A percentile compares a stretch with the other conserved stretches of the same genome.
These are phyloP conservation scores for Drosophila putrida DNA, from an alignment of 2,888 invertebrate species.

Conservation along the genomic window DNA sequence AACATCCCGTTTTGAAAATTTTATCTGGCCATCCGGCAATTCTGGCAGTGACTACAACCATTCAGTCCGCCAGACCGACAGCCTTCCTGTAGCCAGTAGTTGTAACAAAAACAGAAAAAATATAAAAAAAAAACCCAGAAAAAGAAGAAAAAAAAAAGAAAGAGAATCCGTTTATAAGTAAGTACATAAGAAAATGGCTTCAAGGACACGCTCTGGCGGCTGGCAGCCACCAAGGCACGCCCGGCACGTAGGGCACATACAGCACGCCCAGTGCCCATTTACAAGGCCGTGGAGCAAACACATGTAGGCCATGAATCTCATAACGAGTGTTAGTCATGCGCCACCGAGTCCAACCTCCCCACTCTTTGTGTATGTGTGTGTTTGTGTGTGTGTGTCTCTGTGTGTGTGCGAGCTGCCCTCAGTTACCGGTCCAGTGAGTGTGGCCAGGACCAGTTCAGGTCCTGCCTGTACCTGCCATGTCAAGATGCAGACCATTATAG, in stretches of 20 bases:
- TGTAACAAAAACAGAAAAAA: conserved; percentile 20
- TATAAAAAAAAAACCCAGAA: conserved; percentile 8
- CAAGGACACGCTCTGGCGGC: conserved; percentile 70
- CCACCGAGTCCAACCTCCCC: conserved; percentile 43
- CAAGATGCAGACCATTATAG: conserved; percentile 77
- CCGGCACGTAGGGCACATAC: conserved; percentile 71
- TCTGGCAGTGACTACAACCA: conserved; percentile 47
- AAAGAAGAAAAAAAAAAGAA: conserved; percentile 8
- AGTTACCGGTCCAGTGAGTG: conserved; percentile 67
- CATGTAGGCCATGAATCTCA: conserved; percentile 80
- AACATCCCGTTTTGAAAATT: conserved; percentile 72
- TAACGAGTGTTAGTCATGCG: conserved; percentile 79
- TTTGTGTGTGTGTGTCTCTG: conserved; percentile 7
- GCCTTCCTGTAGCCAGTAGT: background rate
- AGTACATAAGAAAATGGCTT: conserved; percentile 75
- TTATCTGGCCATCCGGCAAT: conserved; percentile 66
- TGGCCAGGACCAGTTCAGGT: conserved; percentile 54
- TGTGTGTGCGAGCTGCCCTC: conserved; percentile 25
- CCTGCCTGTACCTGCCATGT: conserved; percentile 49
- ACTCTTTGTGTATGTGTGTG: conserved; percentile 9
- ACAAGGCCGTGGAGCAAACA: conserved; percentile 78
- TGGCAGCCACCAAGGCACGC: conserved; percentile 39
- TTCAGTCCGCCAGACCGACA: conserved; percentile 2
- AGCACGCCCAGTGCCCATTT: conserved; percentile 74
- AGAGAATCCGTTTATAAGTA: conserved; percentile 71